Evolutionary conservation across 2,888 invertebrate species (phyloP).

Genomic region (Pristionchus arcanus): DNA sequence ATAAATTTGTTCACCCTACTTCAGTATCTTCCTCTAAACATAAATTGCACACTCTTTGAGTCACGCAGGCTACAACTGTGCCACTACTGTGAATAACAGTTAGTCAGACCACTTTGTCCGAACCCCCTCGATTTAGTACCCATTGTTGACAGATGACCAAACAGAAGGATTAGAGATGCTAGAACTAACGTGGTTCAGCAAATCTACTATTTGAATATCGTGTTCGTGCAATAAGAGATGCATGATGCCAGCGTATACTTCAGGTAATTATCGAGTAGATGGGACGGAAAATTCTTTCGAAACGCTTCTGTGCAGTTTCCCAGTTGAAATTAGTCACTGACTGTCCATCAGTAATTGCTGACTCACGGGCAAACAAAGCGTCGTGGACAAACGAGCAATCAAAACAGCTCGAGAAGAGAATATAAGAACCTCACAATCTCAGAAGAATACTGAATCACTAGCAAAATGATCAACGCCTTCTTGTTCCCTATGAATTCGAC

Average conservation of each 20-base stretch:
- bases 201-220: not conserved
- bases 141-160: not conserved
- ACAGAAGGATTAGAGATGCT: not conserved
- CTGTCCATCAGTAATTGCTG: not conserved
- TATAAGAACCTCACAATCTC: not conserved
- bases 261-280: not conserved
- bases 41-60: not conserved
- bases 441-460: not conserved
- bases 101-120: not conserved
- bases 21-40: too few relatives aligned
- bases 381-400: not conserved
- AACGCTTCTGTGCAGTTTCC: not conserved
- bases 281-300: not conserved
- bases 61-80: not conserved
- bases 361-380: not conserved
- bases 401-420: not conserved
- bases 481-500: not conserved
- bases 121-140: not conserved
- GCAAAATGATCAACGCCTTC: not conserved
- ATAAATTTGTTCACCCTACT: too few relatives aligned
- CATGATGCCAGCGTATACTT: not conserved
- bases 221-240: not conserved
- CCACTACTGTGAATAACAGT: not conserved
- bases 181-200: not conserved
- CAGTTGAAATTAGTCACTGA: not conserved